phyloP scores from a whole-genome alignment of 2,888 invertebrate genomes.

The Punctoribates punctum region DNA sequence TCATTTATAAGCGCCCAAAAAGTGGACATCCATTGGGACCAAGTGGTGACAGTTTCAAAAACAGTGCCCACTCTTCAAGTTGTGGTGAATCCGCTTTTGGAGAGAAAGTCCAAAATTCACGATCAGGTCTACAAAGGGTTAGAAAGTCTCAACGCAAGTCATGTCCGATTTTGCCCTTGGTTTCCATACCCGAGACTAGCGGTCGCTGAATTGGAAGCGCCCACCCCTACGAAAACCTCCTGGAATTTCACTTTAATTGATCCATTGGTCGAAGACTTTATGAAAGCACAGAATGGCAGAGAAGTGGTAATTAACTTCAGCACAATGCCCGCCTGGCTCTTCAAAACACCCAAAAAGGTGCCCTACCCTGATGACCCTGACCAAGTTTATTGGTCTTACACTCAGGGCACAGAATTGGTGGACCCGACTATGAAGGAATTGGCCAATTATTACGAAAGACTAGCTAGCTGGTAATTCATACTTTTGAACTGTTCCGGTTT shows the following conservation, averaged over 20 bases:
- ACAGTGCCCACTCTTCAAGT: neutral
- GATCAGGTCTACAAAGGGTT: neutral
- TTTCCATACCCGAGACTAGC: neutral
- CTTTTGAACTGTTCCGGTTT: too few relatives aligned
- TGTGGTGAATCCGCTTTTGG: neutral
- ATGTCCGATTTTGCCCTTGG: neutral
- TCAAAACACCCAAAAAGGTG: neutral
- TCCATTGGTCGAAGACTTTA: neutral
- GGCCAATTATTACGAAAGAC: neutral
- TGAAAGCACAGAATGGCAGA: constrained; percentile 8
- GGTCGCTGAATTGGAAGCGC: neutral
- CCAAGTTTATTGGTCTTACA: neutral
- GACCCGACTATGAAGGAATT: neutral
- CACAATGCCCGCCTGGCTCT: neutral
- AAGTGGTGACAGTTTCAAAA: neutral
- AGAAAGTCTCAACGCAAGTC: neutral
- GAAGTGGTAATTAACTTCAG: neutral
- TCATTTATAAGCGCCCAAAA: neutral
- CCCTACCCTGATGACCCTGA: neutral
- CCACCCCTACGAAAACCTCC: neutral
- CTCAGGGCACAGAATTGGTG: constrained; percentile 9
- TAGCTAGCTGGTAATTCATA: neutral
- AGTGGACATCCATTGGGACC: neutral
- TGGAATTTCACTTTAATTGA: constrained; percentile 1
- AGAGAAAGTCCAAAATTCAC: neutral